phyloP scores from a whole-genome alignment of 2,113 vertebrate species.

The Corythoichthys haematopterus region DNA sequence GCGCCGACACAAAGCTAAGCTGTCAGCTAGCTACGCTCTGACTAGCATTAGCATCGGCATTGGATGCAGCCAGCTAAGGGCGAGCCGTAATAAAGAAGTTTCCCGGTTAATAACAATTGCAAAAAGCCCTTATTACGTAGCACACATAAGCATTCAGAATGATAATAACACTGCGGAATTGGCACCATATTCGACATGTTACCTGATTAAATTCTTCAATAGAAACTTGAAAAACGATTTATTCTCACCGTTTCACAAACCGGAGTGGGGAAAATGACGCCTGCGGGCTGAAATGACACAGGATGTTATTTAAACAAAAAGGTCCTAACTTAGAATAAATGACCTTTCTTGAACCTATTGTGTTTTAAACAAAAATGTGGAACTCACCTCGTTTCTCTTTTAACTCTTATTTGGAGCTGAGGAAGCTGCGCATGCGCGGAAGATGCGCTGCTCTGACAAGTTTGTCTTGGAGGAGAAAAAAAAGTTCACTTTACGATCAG shows the following conservation, averaged over 20 bases:
- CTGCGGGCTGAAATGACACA: constrained; percentile 23
- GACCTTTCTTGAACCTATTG: constrained; percentile 36
- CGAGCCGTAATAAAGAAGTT: constrained; percentile 76
- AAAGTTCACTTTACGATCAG: constrained; percentile 68
- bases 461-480: constrained; percentile 62
- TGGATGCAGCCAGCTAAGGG: constrained; percentile 73
- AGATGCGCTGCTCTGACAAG: constrained; percentile 73
- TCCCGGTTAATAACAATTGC: constrained; percentile 55
- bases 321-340: constrained; percentile 38
- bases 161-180: constrained; percentile 27
- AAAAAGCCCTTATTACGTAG: constrained; percentile 50
- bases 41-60: constrained; percentile 68
- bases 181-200: constrained; percentile 54
- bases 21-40: constrained; percentile 55
- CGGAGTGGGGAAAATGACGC: constrained; percentile 46
- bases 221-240: constrained; percentile 77
- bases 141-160: constrained; percentile 10
- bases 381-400: constrained; percentile 83
- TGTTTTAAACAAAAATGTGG: constrained; percentile 63
- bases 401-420: constrained; percentile 82
- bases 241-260: constrained; percentile 63
- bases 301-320: constrained; percentile 21
- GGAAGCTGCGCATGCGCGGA: constrained; percentile 71
- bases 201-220: constrained; percentile 72
- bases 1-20: constrained; percentile 58